Percentiles rank a stretch among this genome's conserved stretches.
Evolutionary conservation across 1,140 invertebrate genomes (phyloP).

Genomic region (Tetragnatha versicolor): DNA sequence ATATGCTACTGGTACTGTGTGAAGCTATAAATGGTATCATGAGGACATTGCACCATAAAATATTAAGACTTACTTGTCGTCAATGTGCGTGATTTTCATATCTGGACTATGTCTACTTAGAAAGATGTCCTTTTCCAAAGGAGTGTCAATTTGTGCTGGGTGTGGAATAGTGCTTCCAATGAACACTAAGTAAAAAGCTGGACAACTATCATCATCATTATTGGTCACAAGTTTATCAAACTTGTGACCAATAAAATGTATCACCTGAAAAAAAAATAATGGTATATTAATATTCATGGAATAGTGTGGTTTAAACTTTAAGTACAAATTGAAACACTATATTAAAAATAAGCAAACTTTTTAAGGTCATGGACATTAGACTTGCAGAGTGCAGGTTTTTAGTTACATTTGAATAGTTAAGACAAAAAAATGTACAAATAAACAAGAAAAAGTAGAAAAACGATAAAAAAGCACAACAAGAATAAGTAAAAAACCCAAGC

Average conservation of each 20-base stretch:
- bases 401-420: too few species aligned
- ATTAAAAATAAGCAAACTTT: too few species aligned
- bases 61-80: constrained; percentile 90
- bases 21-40: too few species aligned
- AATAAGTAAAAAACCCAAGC: too few species aligned
- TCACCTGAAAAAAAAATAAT: constrained; percentile 72
- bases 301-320: background rate
- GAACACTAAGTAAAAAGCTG: constrained; percentile 72
- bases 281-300: background rate
- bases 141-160: constrained; percentile 90
- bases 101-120: constrained; percentile 88
- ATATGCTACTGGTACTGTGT: too few species aligned
- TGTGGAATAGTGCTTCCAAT: constrained; percentile 89
- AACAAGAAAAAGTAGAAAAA: too few species aligned
- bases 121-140: constrained; percentile 81
- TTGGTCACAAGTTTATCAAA: constrained; percentile 63
- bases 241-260: constrained; percentile 84
- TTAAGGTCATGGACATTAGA: too few species aligned
- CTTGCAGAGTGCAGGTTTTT: too few species aligned
- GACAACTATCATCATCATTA: constrained; percentile 30
- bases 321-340: background rate
- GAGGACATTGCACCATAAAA: too few species aligned
- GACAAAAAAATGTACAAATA: too few species aligned
- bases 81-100: constrained; percentile 93
- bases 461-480: too few species aligned